Evolutionary conservation across 1,140 invertebrate species (phyloP).

Genomic region (Philaenus spumarius): DNA sequence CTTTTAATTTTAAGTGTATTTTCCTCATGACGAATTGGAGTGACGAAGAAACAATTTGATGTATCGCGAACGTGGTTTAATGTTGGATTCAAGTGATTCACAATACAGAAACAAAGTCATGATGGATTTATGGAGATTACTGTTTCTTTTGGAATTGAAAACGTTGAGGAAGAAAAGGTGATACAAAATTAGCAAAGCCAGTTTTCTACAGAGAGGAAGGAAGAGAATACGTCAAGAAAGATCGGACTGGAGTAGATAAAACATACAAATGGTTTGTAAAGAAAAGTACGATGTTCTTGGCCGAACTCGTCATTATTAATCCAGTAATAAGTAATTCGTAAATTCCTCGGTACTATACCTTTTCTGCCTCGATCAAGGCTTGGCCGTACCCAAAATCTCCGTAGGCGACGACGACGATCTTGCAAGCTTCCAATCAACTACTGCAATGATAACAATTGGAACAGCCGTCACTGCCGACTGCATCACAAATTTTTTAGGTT

Average conservation of each 20-base stretch:
- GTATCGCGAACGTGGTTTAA: slow-evolving; percentile 14
- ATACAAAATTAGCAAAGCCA: slow-evolving; percentile 25
- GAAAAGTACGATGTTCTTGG: slow-evolving; percentile 19
- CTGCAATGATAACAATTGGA: no score
- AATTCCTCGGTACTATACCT: no score
- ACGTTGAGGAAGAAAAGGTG: slow-evolving; percentile 24
- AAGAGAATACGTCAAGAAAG: slow-evolving; percentile 24
- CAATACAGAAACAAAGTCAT: slow-evolving; percentile 22
- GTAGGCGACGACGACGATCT: slow-evolving; percentile 2
- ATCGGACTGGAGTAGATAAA: no score
- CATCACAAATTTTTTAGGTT: no score
- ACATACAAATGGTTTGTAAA: slow-evolving; percentile 28
- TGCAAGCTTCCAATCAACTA: not conserved
- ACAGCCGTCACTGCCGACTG: no score
- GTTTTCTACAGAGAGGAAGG: slow-evolving; percentile 26
- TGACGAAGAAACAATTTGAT: no score
- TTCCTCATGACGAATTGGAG: no score
- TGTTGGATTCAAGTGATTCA: slow-evolving; percentile 18
- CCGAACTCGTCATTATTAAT: no score
- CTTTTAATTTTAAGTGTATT: no score
- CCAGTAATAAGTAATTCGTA: no score
- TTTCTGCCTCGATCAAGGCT: slow-evolving; percentile 12
- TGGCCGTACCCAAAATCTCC: slow-evolving; percentile 13
- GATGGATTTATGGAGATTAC: slow-evolving; percentile 24
- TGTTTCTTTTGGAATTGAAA: slow-evolving; percentile 22